Base-by-base conservation (phyloP, 2,888 invertebrate genomes). In the Belgica antarctica region DNA sequence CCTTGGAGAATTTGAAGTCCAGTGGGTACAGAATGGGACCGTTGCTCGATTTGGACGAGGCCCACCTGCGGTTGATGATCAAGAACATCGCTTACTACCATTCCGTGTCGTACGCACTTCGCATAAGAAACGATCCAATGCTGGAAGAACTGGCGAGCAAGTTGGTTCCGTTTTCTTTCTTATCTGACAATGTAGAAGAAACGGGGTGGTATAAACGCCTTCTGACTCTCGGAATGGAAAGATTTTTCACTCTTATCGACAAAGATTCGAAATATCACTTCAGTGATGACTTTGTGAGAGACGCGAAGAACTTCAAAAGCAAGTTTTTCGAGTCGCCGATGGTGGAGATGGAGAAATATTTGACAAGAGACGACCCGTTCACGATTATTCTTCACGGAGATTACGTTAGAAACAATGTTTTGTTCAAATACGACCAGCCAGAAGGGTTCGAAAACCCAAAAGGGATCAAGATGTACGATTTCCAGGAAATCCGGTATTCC, bases 331-430 rank as follows among this genome's bases (percentile, higher is more conserved):
- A 70, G 0, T 72, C 75, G n/a, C 79, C 79, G 2, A 72, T 74
- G 8, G 63, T 72, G 8, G 72, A 79, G 7, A 36, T 79, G 66
- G 78, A 80, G 68, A 72, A 66, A 4, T 73, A 79, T 65, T 76
- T 77, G 63, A 70, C 74, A 52, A 71, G 73, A 22, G 78, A 79
- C 69, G 72, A 72, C 12, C 62, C 72, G 2, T 80, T 78, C 72
- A 75, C 74, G 2, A 76, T 76, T 1, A 77, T 79, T 28, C 72
- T 77, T 5, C 80, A 79, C 70, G 80, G 80, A 15, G 80, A 80
- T 65, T 80, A 75, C 71, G 78, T 79, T 74, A 75, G 80, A 2
- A 80, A 80, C 73, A 80, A 80, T 73, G 78, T 80, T 1, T 72
- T 80, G 27, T 80, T 79, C 71, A 76, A 75, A 31, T 76, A 78